Conservation (phyloP, 2,113 vertebrate genomes). For the Noturus placidus region DNA sequence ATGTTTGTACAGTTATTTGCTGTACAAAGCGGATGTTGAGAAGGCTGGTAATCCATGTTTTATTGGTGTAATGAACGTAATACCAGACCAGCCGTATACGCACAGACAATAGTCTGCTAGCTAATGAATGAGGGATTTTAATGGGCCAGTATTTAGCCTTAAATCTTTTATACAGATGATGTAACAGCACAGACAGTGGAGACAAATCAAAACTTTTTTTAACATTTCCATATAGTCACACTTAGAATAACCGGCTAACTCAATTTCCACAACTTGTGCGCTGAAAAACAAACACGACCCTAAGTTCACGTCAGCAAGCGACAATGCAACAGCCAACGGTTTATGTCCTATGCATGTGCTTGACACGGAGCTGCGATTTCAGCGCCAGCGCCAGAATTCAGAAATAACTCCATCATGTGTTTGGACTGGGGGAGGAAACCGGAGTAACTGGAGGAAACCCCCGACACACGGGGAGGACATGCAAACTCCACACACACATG, state of each 20-base stretch:
- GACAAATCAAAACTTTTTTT: not conserved
- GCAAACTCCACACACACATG: no score
- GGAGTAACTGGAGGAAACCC: no score
- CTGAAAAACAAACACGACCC: no score
- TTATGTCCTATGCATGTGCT: no score
- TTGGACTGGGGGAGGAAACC: no score
- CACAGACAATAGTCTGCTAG: not conserved
- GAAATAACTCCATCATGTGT: no score
- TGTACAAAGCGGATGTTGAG: not conserved
- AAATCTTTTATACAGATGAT: not conserved
- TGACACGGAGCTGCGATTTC: no score
- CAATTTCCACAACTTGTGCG: no score
- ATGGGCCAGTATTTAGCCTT: not conserved
- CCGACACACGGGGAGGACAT: no score
- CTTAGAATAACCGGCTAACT: not conserved
- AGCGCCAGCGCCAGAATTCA: no score
- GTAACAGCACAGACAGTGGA: not conserved
- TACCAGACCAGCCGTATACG: not conserved
- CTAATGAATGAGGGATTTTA: not conserved
- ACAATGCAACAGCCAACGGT: no score
- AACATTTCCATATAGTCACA: not conserved
- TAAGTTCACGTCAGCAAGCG: no score
- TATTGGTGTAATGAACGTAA: not conserved
- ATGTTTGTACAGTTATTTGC: not conserved
- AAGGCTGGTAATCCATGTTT: not conserved